A percentile compares a stretch with the other conserved stretches of the same genome.
Evolutionary conservation across 35 echinoderm and acorn worm genomes (phyloP).

Genomic region (Apostichopus japonicus): DNA sequence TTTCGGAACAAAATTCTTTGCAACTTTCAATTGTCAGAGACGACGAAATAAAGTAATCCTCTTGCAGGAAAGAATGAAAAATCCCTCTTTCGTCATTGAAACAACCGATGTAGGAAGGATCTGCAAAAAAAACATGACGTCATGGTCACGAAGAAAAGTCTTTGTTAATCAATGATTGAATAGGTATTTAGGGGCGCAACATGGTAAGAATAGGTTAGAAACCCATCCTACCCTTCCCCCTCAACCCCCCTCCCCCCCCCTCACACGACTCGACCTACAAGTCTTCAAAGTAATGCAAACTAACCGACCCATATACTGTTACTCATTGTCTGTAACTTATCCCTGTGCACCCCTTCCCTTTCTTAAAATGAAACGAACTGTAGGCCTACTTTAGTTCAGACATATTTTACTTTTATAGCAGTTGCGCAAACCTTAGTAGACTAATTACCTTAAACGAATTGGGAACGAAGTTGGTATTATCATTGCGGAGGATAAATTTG

Average conservation of each 20-base stretch:
- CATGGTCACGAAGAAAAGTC: no score
- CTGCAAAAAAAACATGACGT: constrained; percentile 8
- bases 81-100: constrained; percentile 61
- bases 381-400: no score
- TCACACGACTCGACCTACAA: no score
- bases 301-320: no score
- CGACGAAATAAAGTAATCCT: constrained; percentile 29
- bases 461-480: background rate
- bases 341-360: no score
- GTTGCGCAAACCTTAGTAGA: background rate
- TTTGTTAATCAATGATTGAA: no score
- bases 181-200: no score
- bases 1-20: constrained; percentile 50
- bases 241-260: no score
- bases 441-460: background rate
- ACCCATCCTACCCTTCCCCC: background rate
- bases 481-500: background rate
- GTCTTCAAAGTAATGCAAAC: no score
- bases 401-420: background rate
- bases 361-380: no score
- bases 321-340: no score
- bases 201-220: background rate
- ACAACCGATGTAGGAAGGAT: constrained; percentile 79
- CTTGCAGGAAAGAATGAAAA: constrained; percentile 50
- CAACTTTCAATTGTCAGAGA: constrained; percentile 61